Percentiles rank a stretch among this genome's conserved stretches.
These are phyloP conservation scores for Polydrusus tereticollis DNA, from an alignment of 2,888 invertebrate genomes.

Conservation along the genomic window DNA sequence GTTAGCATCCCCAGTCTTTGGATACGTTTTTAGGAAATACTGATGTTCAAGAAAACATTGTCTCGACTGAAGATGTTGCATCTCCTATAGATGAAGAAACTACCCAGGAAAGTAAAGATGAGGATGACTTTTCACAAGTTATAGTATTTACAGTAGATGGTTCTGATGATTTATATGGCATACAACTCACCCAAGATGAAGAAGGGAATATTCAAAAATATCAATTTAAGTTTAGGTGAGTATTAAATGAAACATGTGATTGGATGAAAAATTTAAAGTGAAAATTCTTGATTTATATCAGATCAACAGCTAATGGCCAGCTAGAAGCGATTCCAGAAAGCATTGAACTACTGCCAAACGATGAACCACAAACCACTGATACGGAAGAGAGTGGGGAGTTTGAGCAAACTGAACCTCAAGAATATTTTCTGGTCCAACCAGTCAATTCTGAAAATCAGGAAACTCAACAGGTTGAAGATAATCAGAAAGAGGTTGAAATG, in stretches of 20 bases:
- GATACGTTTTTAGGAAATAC: constrained; percentile 44
- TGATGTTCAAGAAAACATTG: constrained; percentile 31
- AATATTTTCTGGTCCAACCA: constrained; percentile 21
- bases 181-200: constrained; percentile 63
- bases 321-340: constrained; percentile 65
- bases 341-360: constrained; percentile 61
- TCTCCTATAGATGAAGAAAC: constrained; percentile 38
- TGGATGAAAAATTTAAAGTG: background rate
- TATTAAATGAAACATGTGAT: too few relatives aligned
- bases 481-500: background rate
- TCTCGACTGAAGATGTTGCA: background rate
- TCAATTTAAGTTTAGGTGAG: constrained; percentile 65
- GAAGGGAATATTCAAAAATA: constrained; percentile 65
- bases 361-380: constrained; percentile 34
- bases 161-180: constrained; percentile 63
- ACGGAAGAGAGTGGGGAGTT: constrained; percentile 15
- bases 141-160: constrained; percentile 63
- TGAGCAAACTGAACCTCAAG: background rate
- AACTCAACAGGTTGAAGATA: background rate
- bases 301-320: constrained; percentile 64
- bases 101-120: constrained; percentile 23
- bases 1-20: background rate
- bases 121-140: constrained; percentile 56
- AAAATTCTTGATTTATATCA: constrained; percentile 51
- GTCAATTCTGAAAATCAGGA: background rate